Evolutionary conservation across 2,888 invertebrate genomes (phyloP).

Genomic region (Mallateleia sp.): DNA sequence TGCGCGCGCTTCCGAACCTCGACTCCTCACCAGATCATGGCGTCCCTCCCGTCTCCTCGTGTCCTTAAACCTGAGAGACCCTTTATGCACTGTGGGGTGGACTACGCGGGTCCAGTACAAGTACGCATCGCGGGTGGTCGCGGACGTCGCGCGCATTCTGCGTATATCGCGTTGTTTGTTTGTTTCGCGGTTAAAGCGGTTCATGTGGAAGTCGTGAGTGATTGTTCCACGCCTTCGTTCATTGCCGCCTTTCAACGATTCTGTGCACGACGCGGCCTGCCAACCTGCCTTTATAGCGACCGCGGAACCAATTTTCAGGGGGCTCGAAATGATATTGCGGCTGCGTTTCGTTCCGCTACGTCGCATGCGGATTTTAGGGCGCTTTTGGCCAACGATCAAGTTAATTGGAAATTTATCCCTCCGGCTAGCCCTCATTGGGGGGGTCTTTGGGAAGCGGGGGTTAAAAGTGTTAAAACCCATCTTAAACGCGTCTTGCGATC

Average conservation of each 20-base stretch:
- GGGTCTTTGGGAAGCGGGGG: constrained; percentile 1
- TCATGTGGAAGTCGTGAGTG: constrained; percentile 49
- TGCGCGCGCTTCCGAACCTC: constrained; percentile 25
- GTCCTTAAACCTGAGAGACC: neutral
- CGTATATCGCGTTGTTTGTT: constrained; percentile 56
- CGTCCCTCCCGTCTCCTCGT: neutral
- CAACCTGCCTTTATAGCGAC: constrained; percentile 33
- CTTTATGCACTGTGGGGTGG: neutral
- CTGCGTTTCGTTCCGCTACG: neutral
- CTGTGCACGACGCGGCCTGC: constrained; percentile 50
- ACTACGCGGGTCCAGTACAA: neutral
- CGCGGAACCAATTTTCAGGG: constrained; percentile 60
- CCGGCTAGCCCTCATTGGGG: neutral
- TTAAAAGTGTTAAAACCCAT: neutral
- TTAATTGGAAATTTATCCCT: neutral
- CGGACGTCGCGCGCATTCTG: constrained; percentile 23
- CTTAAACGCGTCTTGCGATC: neutral
- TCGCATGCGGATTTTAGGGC: neutral
- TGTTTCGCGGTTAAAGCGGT: constrained; percentile 44
- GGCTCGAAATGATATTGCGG: constrained; percentile 1
- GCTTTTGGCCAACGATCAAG: neutral
- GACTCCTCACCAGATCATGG: neutral
- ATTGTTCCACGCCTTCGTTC: constrained; percentile 41
- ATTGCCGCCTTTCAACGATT: constrained; percentile 62
- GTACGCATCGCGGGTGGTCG: constrained; percentile 36